phyloP scores from a whole-genome alignment of 1,140 invertebrate species.

The Triops cancriformis region DNA sequence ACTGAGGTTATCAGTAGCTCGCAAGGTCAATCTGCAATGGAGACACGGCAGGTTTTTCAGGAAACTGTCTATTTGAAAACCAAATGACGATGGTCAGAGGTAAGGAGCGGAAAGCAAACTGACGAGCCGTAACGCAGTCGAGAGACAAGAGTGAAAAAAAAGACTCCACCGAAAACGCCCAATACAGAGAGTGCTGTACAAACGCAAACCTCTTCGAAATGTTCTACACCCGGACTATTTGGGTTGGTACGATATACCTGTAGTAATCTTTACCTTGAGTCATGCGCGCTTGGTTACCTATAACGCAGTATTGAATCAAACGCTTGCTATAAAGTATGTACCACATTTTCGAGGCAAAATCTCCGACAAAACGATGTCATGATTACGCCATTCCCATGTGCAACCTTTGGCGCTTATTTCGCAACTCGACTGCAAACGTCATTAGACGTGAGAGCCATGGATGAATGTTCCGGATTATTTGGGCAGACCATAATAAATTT shows the following conservation, averaged over 20 bases:
- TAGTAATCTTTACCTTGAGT: neutral
- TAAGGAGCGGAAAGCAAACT: neutral
- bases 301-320: neutral
- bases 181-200: neutral
- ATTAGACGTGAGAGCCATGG: neutral
- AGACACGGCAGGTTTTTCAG: no score
- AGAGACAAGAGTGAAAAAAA: neutral
- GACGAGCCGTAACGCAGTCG: neutral
- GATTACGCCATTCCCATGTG: neutral
- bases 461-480: no score
- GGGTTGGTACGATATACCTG: neutral
- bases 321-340: neutral
- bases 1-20: no score
- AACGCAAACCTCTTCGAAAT: neutral
- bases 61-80: neutral
- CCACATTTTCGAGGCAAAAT: neutral
- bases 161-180: neutral
- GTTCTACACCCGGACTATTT: neutral
- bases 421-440: neutral
- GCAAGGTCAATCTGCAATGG: no score
- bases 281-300: neutral
- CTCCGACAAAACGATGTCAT: neutral
- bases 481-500: no score
- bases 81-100: neutral
- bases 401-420: neutral